Evolutionary conservation across 2,113 vertebrate genomes (phyloP).

Genomic region (Jaculus jaculus): DNA sequence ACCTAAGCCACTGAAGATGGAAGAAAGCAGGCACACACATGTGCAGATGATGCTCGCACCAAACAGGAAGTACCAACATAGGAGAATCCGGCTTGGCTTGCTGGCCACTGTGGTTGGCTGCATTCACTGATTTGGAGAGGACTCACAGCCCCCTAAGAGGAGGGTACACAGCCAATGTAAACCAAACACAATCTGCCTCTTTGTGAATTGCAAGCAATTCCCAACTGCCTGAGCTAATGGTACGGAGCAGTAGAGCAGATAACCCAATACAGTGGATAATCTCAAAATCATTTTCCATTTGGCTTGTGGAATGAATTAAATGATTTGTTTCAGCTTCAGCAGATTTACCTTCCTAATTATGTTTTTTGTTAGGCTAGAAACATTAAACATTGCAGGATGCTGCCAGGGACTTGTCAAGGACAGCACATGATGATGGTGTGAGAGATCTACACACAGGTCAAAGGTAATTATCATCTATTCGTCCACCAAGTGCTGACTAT

Average conservation of each 20-base stretch:
- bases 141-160: conserved; percentile 72
- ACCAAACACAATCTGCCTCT: conserved; percentile 81
- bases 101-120: conserved; percentile 54
- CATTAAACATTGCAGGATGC: conserved; percentile 69
- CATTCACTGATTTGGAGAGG: conserved; percentile 63
- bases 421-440: not conserved
- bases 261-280: conserved; percentile 81
- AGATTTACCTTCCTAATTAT: conserved; percentile 82
- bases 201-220: conserved; percentile 77
- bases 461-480: not conserved
- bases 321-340: conserved; percentile 79
- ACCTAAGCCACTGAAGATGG: not conserved
- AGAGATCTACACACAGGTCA: conserved; percentile 50
- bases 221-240: conserved; percentile 80
- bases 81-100: conserved; percentile 46
- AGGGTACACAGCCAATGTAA: conserved; percentile 69
- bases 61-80: not conserved
- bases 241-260: conserved; percentile 79
- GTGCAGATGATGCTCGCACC: fast-evolving
- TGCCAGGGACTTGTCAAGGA: conserved; percentile 68
- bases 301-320: conserved; percentile 80
- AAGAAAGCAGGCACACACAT: not conserved
- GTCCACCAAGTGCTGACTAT: not conserved
- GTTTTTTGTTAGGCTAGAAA: conserved; percentile 78
- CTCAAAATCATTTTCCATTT: conserved; percentile 81